These are phyloP conservation scores for Malurus elegans DNA, from an alignment of 2,113 vertebrate genomes.

Conservation along the genomic window DNA sequence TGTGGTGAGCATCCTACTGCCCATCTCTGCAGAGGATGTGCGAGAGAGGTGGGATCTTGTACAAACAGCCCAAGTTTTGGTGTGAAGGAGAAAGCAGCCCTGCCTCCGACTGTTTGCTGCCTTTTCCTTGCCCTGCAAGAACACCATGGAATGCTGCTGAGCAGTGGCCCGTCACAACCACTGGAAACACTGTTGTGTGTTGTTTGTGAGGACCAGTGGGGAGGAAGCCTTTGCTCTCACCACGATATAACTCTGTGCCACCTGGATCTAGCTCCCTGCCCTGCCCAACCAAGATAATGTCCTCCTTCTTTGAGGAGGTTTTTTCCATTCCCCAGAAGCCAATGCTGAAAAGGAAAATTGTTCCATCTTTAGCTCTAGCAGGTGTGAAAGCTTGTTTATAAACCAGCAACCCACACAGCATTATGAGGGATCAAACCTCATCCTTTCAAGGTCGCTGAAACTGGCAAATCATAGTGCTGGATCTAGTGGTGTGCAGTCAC, in stretches of 20 bases:
- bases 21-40: background rate
- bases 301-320: background rate
- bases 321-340: background rate
- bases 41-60: background rate
- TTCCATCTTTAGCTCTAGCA: background rate
- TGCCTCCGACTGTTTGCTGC: background rate
- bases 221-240: background rate
- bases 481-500: background rate
- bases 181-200: background rate
- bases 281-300: background rate
- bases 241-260: fast-evolving
- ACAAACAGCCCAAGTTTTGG: background rate
- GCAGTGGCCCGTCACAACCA: background rate
- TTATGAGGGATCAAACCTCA: background rate
- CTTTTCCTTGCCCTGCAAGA: background rate
- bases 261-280: background rate
- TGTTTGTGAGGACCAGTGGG: background rate
- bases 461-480: background rate
- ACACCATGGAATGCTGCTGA: background rate
- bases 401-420: background rate
- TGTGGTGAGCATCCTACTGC: background rate
- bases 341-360: background rate
- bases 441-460: background rate
- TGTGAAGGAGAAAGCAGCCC: background rate
- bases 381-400: background rate